Base-by-base conservation (phyloP, 1,140 invertebrate species). In the Drosophila navojoa region DNA sequence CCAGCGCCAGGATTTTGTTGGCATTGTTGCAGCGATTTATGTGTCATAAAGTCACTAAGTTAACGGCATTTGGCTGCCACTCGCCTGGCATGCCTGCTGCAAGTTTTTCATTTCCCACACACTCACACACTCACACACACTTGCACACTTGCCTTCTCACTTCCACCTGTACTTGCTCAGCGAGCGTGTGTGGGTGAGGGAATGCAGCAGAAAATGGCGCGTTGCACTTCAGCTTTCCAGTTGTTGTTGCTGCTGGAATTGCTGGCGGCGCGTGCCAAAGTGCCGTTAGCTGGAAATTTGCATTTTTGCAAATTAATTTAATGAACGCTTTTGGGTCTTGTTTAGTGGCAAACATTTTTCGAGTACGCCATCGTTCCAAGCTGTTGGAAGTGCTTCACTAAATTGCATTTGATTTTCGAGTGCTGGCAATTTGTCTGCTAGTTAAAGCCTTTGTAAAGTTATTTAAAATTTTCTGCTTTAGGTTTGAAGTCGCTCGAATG, bases 41-140 rank as follows among this genome's bases (percentile, higher is more conserved):
- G 85, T 90, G 85, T 90, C 85, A 90, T 90, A 90, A 90, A 90
- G 85, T 90, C 85, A 90, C 81, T 90, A 90, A 90, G 85, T 81
- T 90, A 87, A 84, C 73, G 84, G 79, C 84, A 87, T 89, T 87
- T 84, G 73, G 25, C 79, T 84, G 79, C 84, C 84, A 79, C 77
- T 84, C 73, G 58, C 76, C 82, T 76, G 63, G 42, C 78, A 86
- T 79, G 54, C 47, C 49, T 54, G 53, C 54, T 47, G 42, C 63
- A 61, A 68, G 54, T 69, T 70, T 38, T 22, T 35, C 32, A 54
- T 47, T 45, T 70, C 13, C 22, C 44, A 22, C 44, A 32, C 42
- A 19, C 22, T 5, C n/a, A 16, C n/a, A 11, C 22, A n/a, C n/a
- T 5, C 5, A 29, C 27, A 29, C 27, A 4, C 27, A 29, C 27